These are phyloP conservation scores for Nerophis lumbriciformis DNA, from an alignment of 2,113 vertebrate genomes.

Conservation along the genomic window DNA sequence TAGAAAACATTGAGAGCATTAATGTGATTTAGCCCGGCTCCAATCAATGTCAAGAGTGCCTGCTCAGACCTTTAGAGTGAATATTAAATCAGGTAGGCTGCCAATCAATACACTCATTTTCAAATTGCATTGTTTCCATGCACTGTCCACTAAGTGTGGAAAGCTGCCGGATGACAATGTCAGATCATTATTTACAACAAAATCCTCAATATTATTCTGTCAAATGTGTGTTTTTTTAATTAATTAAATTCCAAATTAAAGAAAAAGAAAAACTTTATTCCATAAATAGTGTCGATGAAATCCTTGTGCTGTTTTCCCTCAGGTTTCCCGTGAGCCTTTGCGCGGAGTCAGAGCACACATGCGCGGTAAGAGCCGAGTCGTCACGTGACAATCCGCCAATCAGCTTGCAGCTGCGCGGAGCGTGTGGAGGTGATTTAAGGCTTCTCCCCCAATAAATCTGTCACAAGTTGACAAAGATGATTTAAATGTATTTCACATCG, in stretches of 20 bases:
- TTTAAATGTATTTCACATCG: slow-evolving; percentile 71
- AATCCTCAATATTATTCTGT: background rate
- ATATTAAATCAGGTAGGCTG: background rate
- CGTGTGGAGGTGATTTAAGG: slow-evolving; percentile 64
- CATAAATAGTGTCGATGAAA: slow-evolving; percentile 11
- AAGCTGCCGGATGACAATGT: background rate
- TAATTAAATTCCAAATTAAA: too few species aligned
- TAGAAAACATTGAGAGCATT: slow-evolving; percentile 6
- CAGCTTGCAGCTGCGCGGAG: slow-evolving; percentile 31
- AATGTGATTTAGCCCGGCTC: background rate
- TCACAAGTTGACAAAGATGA: slow-evolving; percentile 70
- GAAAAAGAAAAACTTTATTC: background rate
- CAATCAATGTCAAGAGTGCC: slow-evolving; percentile 6
- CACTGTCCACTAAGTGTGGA: background rate
- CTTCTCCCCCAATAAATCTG: slow-evolving; percentile 65
- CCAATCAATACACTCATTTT: background rate
- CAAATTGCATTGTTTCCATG: background rate
- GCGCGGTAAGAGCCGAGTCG: slow-evolving; percentile 13
- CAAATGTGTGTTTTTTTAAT: background rate
- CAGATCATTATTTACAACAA: background rate
- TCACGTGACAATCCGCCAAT: slow-evolving; percentile 54
- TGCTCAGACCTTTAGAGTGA: slow-evolving; percentile 6
- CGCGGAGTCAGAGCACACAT: slow-evolving; percentile 25
- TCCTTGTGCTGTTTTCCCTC: slow-evolving; percentile 2
- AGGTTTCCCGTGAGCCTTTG: slow-evolving; percentile 49